Conservation (phyloP, 64 coral and sea anemone genomes). For the Trachythela sp. region DNA sequence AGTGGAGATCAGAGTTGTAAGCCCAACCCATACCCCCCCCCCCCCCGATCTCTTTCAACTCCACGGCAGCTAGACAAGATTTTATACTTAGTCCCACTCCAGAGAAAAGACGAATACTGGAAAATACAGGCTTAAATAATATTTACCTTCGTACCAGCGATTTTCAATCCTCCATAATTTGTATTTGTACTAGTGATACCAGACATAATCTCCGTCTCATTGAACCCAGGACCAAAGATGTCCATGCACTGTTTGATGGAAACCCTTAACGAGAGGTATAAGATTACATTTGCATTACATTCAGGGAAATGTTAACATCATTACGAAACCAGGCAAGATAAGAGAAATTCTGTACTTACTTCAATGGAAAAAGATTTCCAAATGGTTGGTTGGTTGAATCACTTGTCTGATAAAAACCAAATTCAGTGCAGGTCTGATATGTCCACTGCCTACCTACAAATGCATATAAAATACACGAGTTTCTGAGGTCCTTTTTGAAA, state of each 20-base stretch:
- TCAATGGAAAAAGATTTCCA: conserved; percentile 83
- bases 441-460: conserved; percentile 79
- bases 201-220: conserved; percentile 61
- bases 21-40: no score
- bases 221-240: conserved; percentile 78
- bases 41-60: no score
- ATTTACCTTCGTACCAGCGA: conserved; percentile 38
- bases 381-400: conserved; percentile 83
- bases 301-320: not conserved
- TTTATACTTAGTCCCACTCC: no score
- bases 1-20: no score
- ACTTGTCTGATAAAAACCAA: conserved; percentile 93
- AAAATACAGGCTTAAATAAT: not conserved
- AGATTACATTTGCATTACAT: not conserved
- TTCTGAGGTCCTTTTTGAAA: no score
- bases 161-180: conserved; percentile 81
- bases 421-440: conserved; percentile 97
- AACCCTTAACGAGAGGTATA: conserved; percentile 39
- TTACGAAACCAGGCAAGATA: not conserved
- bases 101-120: no score
- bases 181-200: conserved; percentile 81
- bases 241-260: conserved; percentile 91
- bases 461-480: not conserved
- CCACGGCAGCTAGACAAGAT: no score
- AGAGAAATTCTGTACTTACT: conserved; percentile 31